Evolutionary conservation across 2,113 vertebrate species (phyloP).

Genomic region (Dromas ardeola): DNA sequence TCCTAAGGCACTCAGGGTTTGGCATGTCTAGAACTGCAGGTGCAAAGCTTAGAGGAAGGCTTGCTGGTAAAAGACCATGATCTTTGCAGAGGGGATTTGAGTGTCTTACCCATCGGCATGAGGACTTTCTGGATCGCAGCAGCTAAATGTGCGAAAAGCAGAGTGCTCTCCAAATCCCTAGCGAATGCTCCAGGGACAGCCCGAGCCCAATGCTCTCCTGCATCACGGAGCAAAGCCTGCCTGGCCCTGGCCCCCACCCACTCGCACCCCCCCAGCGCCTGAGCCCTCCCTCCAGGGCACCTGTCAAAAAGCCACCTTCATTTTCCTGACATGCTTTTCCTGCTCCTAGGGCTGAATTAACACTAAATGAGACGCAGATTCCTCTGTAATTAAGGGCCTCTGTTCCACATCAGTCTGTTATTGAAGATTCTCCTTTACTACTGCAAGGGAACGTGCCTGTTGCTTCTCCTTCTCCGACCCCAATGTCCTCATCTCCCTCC

Average conservation of each 20-base stretch:
- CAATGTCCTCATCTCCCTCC: background rate
- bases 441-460: background rate
- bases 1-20: background rate
- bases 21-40: background rate
- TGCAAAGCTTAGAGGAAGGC: background rate
- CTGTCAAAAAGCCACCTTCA: background rate
- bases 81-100: background rate
- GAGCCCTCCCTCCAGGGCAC: background rate
- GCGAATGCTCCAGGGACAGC: background rate
- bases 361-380: background rate
- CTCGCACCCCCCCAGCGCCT: accelerated
- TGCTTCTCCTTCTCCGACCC: background rate
- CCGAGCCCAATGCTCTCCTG: background rate
- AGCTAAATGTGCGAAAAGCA: background rate
- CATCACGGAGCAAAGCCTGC: accelerated
- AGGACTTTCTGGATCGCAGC: background rate
- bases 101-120: background rate
- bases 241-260: background rate
- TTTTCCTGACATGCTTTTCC: constrained; percentile 25
- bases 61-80: accelerated
- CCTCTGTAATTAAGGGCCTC: background rate
- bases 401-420: background rate
- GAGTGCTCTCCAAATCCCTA: background rate
- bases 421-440: background rate
- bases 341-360: background rate